Evolutionary conservation across 1,140 invertebrate genomes (phyloP).

Genomic region (Episyrphus balteatus): DNA sequence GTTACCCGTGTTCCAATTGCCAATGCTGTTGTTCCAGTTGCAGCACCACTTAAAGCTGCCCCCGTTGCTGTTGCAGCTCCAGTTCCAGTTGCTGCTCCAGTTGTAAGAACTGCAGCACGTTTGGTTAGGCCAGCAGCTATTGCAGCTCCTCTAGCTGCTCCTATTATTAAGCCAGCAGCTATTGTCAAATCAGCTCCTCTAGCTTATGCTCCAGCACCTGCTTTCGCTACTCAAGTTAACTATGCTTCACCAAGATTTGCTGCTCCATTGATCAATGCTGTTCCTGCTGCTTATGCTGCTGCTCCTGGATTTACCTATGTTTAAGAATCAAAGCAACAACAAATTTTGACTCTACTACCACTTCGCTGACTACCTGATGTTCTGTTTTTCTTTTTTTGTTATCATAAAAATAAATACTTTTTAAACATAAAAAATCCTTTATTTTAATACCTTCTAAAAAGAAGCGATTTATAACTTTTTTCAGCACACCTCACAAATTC

Average conservation of each 20-base stretch:
- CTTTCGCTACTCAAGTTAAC: constrained; percentile 7
- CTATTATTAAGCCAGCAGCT: constrained; percentile 20
- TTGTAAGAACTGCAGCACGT: constrained; percentile 7
- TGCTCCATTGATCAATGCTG: constrained; percentile 31
- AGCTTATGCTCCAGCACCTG: constrained; percentile 8
- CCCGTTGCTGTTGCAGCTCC: too few relatives aligned
- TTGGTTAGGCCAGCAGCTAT: constrained; percentile 10
- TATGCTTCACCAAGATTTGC: constrained; percentile 21
- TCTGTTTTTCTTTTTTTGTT: too few relatives aligned
- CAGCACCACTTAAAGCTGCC: constrained; percentile 4
- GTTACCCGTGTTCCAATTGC: neutral
- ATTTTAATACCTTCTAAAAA: too few relatives aligned
- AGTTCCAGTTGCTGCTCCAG: constrained; percentile 5
- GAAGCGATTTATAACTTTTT: too few relatives aligned
- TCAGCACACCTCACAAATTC: too few relatives aligned
- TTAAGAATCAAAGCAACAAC: too few relatives aligned
- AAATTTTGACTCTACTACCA: too few relatives aligned
- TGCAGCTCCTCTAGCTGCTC: constrained; percentile 35
- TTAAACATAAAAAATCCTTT: too few relatives aligned
- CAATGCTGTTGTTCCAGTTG: constrained; percentile 7
- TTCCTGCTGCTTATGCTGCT: constrained; percentile 11
- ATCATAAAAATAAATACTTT: too few relatives aligned
- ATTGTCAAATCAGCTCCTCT: constrained; percentile 16
- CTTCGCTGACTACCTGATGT: too few relatives aligned
- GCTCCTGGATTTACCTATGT: too few relatives aligned